These are phyloP conservation scores for Mythimna impura DNA, from an alignment of 2,888 invertebrate species.

Conservation along the genomic window DNA sequence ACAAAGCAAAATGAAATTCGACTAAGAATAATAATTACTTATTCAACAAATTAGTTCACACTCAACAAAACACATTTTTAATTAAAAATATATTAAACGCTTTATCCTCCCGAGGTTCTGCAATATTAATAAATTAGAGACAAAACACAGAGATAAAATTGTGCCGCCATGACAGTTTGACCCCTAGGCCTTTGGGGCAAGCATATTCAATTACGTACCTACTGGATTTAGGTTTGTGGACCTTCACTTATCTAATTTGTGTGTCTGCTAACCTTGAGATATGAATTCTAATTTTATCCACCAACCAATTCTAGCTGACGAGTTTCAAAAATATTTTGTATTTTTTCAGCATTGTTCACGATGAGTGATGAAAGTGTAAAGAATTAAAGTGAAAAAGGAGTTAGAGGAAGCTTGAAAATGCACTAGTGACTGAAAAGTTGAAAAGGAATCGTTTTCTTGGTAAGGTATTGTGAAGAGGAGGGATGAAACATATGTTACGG, in stretches of 20 bases:
- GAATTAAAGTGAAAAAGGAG: too few species aligned
- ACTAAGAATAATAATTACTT: conserved; percentile 36
- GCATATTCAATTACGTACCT: conserved; percentile 61
- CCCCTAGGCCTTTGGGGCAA: conserved; percentile 36
- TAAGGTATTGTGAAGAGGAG: too few species aligned
- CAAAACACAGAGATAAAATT: conserved; percentile 58
- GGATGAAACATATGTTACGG: too few species aligned
- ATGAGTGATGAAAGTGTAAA: too few species aligned
- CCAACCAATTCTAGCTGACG: neutral
- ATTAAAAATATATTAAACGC: conserved; percentile 55
- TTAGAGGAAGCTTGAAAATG: too few species aligned
- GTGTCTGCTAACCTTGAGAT: conserved; percentile 21
- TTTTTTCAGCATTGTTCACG: too few species aligned
- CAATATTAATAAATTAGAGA: conserved; percentile 48
- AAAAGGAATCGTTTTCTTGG: too few species aligned
- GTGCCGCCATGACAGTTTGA: conserved; percentile 40
- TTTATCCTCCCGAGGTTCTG: conserved; percentile 31
- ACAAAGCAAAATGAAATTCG: conserved; percentile 24
- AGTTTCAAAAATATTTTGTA: conserved; percentile 7
- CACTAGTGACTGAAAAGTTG: too few species aligned
- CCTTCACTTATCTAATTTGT: conserved; percentile 63
- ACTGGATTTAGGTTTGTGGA: conserved; percentile 59
- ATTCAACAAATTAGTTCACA: conserved; percentile 34
- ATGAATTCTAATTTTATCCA: conserved; percentile 23
- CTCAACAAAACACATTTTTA: conserved; percentile 51